Conservation (phyloP, 2,113 vertebrate species). For the Telmatochromis bifrenatus region DNA sequence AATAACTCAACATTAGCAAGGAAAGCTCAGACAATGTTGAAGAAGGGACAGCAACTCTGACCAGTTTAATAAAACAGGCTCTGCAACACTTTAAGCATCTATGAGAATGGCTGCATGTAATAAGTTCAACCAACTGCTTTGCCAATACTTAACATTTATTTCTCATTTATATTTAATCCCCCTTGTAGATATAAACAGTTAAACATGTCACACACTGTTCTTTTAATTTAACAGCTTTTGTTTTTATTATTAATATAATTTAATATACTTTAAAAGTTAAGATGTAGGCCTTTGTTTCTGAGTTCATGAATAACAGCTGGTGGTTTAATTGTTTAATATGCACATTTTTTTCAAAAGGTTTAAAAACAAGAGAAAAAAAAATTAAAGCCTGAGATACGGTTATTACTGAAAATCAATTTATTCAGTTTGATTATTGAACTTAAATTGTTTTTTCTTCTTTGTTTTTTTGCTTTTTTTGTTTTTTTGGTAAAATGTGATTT, state of each 20-base stretch:
- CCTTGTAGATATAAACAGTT: neutral
- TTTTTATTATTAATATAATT: neutral
- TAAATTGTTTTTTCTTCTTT: neutral
- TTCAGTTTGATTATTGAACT: too few species aligned
- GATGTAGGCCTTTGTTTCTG: neutral
- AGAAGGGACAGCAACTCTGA: neutral
- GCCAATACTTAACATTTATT: neutral
- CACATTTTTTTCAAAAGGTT: neutral
- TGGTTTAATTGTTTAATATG: neutral
- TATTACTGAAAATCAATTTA: fast-evolving
- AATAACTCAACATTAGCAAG: neutral
- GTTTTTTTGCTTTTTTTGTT: neutral
- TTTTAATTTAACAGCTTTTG: neutral
- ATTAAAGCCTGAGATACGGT: neutral
- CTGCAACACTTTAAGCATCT: neutral
- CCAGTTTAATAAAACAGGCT: neutral
- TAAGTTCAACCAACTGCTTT: neutral
- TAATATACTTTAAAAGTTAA: neutral
- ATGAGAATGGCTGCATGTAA: neutral
- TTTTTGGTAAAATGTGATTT: neutral
- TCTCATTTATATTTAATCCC: neutral
- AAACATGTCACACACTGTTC: neutral
- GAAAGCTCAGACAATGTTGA: fast-evolving
- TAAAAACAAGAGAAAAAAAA: neutral
- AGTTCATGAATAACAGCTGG: neutral